phyloP scores from a whole-genome alignment of 1,140 invertebrate species.

The Trachelipus rathkii region DNA sequence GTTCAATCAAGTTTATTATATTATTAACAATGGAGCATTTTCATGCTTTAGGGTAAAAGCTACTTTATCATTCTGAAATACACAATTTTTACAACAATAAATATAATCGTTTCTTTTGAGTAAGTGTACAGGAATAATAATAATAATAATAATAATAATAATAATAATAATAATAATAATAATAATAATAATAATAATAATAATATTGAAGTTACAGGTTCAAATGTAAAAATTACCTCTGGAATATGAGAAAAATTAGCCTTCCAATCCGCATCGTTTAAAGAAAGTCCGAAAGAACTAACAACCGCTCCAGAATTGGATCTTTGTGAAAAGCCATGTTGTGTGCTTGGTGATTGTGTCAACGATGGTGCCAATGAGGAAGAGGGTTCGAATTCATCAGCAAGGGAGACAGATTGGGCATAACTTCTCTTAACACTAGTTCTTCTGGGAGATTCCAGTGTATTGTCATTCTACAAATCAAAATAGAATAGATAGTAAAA shows the following conservation, averaged over 20 bases:
- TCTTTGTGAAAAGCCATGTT: slow-evolving; percentile 48
- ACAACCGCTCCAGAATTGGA: slow-evolving; percentile 57
- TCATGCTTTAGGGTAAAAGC: no score
- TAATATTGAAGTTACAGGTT: background rate
- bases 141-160: no score
- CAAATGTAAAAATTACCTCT: background rate
- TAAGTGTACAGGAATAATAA: no score
- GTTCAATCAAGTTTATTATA: no score
- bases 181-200: no score
- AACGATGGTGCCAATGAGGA: background rate
- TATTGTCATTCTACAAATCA: background rate
- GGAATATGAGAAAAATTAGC: background rate
- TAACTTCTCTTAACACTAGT: background rate
- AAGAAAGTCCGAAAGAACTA: background rate
- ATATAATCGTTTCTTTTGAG: no score
- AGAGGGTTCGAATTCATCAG: background rate
- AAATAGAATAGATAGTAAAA: no score
- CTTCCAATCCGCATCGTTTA: no score
- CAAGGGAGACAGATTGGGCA: background rate
- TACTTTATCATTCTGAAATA: no score
- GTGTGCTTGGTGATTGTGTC: background rate
- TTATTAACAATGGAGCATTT: no score
- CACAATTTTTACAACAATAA: no score
- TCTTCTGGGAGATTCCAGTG: background rate
- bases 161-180: no score